Evolutionary conservation across 1,140 invertebrate species (phyloP), one percentile per base, ranked within the genome.

Genomic region (Akabosia matsudoensis): DNA sequence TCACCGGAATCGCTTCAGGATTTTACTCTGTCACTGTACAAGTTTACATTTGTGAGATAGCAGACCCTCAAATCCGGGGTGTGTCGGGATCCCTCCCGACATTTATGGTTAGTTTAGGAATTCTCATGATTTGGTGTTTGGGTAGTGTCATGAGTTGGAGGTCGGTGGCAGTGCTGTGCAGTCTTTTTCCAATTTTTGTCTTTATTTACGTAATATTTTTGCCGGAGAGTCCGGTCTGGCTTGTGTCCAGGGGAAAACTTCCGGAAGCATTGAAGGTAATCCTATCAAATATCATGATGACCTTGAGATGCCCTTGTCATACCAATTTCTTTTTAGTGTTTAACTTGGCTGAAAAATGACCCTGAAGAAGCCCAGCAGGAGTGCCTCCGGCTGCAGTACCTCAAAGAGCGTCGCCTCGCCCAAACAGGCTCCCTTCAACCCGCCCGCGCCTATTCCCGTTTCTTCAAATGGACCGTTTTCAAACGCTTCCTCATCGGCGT

Each of bases 201-300:
- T 81, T 90, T 0, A 84, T 88, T 14, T 81, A 88, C 0, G 83
- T 85, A 64, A 37, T 88, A 0, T 83, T 89, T 0, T 83, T 93
- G 26, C 90, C 91, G 0, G 92, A 93, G 85, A 89, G 90, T 18
- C 92, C 92, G 0, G 84, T 90, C 28, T 93, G 91, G 91, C 82
- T 92, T 28, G 82, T 88, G 33, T 84, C 87, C 73, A 85, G 86
- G 74, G 87, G 87, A 70, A n/a, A n/a, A n/a, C n/a, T n/a, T n/a
- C n/a, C n/a, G n/a, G n/a, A n/a, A n/a, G n/a, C n/a, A n/a, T n/a
- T n/a, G n/a, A n/a, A n/a, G n/a, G n/a, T n/a, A n/a, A n/a, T n/a
- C n/a, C n/a, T n/a, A n/a, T n/a, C n/a, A n/a, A n/a, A n/a, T 85
- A 85, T 18, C 78, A 83, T 4, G 85, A 87, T 0, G 88, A 90